Conservation (phyloP, 2,113 vertebrate species). For the Strigops habroptila region DNA sequence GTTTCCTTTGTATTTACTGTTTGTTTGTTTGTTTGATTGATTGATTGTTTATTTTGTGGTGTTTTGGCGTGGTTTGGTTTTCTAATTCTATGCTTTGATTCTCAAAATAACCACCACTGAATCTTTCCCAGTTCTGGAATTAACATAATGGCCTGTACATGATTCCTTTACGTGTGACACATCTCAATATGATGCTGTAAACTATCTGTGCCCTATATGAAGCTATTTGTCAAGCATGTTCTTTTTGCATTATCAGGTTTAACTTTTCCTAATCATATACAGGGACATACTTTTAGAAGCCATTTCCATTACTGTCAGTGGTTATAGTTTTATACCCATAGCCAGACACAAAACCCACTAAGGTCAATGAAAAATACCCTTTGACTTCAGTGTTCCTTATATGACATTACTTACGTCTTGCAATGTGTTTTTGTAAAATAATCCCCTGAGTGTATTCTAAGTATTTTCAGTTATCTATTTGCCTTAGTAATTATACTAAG, state of each 20-base stretch:
- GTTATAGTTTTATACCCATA: not conserved
- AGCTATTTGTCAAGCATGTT: not conserved
- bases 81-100: not conserved
- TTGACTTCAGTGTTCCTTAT: not conserved
- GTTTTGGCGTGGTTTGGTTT: not conserved
- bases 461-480: not conserved
- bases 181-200: not conserved
- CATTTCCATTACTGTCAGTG: not conserved
- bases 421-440: not conserved
- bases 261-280: not conserved
- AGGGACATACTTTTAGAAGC: constrained; percentile 5
- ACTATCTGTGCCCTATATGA: not conserved
- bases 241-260: not conserved
- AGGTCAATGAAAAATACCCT: not conserved
- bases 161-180: not conserved
- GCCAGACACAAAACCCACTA: not conserved
- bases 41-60: not conserved
- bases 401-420: not conserved
- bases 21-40: not conserved
- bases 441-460: not conserved
- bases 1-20: not conserved
- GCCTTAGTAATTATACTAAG: not conserved
- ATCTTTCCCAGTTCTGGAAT: not conserved
- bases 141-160: not conserved
- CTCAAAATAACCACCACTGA: constrained; percentile 11